Evolutionary conservation across 2,797 vertebrate genomes (phyloP).

Genomic region (Alauda arvensis): DNA sequence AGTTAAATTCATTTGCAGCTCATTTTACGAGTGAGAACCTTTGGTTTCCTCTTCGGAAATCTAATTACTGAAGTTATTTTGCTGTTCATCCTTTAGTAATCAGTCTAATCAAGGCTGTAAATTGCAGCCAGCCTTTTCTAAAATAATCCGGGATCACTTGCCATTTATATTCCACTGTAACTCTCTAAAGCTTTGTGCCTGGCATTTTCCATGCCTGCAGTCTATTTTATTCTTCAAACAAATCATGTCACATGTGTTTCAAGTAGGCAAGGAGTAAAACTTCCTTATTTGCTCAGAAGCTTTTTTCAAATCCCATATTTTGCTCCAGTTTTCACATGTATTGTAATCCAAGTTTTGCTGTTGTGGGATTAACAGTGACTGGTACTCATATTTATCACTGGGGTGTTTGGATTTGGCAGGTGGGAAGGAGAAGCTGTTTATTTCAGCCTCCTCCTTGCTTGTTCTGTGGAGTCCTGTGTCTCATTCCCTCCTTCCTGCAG

Average conservation of each 20-base stretch:
- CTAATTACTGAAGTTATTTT: slow-evolving; percentile 16
- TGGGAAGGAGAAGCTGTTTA: background rate
- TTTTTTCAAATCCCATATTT: background rate
- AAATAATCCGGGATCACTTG: slow-evolving; percentile 10
- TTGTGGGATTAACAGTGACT: background rate
- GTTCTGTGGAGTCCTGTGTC: background rate
- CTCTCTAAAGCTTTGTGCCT: slow-evolving; percentile 4
- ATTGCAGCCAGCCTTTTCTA: slow-evolving; percentile 4
- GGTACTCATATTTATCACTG: background rate
- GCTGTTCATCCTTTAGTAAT: background rate
- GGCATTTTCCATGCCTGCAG: slow-evolving; percentile 33
- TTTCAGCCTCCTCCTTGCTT: rapidly evolving
- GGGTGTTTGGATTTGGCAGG: background rate
- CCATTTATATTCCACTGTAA: slow-evolving; percentile 1
- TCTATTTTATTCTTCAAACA: slow-evolving; percentile 25
- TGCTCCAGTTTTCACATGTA: background rate
- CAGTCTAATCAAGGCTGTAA: background rate
- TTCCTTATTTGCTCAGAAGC: slow-evolving; percentile 26
- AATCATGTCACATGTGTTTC: background rate
- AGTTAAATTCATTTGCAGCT: background rate
- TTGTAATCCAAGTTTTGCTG: background rate
- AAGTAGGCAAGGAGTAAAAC: slow-evolving; percentile 11
- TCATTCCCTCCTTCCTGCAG: background rate
- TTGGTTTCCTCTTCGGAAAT: background rate
- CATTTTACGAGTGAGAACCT: background rate